These are phyloP conservation scores for Luperina nickerlii DNA, from an alignment of 2,888 invertebrate genomes.

Conservation along the genomic window DNA sequence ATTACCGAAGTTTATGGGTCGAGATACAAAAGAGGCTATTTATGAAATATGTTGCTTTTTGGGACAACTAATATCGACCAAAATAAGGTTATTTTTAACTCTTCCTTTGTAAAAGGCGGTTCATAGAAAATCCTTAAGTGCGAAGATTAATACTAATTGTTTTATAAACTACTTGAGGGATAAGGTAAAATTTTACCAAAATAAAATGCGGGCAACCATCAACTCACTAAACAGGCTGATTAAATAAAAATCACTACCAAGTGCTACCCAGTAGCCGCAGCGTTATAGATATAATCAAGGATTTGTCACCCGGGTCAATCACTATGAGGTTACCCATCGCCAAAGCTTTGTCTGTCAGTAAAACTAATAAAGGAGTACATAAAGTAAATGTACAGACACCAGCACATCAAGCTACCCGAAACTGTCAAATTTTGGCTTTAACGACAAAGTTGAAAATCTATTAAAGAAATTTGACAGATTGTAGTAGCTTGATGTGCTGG, in stretches of 20 bases:
- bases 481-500: no score
- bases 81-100: neutral
- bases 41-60: neutral
- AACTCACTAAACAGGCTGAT: neutral
- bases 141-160: no score
- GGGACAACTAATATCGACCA: neutral
- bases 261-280: neutral
- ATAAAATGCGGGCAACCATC: neutral
- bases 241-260: neutral
- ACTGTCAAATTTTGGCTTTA: no score
- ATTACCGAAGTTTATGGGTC: neutral
- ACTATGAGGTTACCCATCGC: neutral
- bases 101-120: neutral
- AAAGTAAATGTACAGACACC: neutral
- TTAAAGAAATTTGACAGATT: no score
- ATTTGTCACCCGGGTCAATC: neutral
- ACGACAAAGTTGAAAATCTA: no score
- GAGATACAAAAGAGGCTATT: constrained; percentile 11
- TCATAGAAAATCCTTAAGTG: neutral
- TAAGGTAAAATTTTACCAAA: neutral
- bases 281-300: neutral
- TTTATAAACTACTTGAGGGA: neutral
- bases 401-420: no score
- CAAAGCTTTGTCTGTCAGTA: neutral
- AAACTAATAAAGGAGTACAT: neutral